A percentile compares a stretch with the other conserved stretches of the same genome.
These are phyloP conservation scores for Silurus glanis DNA, from an alignment of 2,113 vertebrate genomes.

Conservation along the genomic window DNA sequence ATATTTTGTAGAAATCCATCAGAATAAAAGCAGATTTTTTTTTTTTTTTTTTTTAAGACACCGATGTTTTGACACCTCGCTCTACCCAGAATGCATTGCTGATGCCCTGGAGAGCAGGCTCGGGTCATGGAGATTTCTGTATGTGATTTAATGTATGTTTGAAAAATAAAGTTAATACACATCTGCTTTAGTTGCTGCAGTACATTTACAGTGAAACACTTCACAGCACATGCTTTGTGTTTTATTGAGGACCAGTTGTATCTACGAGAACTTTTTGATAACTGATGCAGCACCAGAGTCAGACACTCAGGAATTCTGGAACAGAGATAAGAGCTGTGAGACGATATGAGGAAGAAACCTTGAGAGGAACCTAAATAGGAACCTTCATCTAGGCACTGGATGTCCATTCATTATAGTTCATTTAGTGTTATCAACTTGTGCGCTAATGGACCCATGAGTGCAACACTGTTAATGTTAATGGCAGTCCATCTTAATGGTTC, in stretches of 20 bases:
- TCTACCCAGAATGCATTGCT: slow-evolving; percentile 16
- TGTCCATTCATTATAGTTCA: too few species aligned
- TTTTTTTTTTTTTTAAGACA: not conserved
- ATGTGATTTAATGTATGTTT: slow-evolving; percentile 27
- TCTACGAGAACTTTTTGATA: not conserved
- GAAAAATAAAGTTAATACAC: not conserved
- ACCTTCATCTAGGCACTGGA: too few species aligned
- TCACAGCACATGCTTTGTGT: slow-evolving; percentile 25
- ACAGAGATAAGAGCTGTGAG: too few species aligned
- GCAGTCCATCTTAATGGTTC: too few species aligned
- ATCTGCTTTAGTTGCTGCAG: not conserved
- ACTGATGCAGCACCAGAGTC: too few species aligned
- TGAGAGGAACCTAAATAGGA: too few species aligned
- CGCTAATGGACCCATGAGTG: too few species aligned
- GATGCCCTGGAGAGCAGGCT: not conserved
- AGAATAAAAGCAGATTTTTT: not conserved
- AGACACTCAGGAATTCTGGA: too few species aligned
- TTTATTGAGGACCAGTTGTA: not conserved
- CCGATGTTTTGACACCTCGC: not conserved
- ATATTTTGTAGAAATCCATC: slow-evolving; percentile 1
- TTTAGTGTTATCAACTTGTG: too few species aligned
- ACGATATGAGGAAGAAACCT: too few species aligned
- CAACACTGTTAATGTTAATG: too few species aligned
- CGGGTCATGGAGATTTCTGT: not conserved
- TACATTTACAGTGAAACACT: slow-evolving; percentile 12